Evolutionary conservation across 2,113 vertebrate species (phyloP), one percentile per base, ranked within the genome.

Genomic region (Chelonoidis abingdonii): DNA sequence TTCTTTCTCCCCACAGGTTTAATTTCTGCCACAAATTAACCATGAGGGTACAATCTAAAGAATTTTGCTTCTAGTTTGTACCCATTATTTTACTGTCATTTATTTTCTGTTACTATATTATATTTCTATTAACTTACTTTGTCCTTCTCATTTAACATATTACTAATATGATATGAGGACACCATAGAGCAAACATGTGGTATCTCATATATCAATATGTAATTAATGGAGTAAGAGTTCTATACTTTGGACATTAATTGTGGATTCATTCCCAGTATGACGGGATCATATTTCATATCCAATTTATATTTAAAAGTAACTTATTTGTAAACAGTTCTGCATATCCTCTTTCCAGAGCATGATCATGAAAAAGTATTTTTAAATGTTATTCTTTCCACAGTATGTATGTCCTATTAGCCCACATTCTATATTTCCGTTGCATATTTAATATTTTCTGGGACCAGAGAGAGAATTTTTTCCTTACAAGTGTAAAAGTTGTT

Each of bases 311-410:
- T 14, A n/a, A 92, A 89, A 54, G 53, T 76, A 38, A 35, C 10
- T 3, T 53, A 41, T 83, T 83, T 85, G 4, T 72, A 65, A 65
- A 41, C 57, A 2, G 27, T 84, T 89, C 49, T 90, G 10, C 24
- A 27, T 78, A 29, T 59, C 62, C 38, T 50, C 1, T 54, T 49
- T 88, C 44, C 54, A 72, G 41, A 27, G 54, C 3, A 11, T 41
- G 11, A 25, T 44, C 80, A 95, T 82, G 50, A 92, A 95, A 89
- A 90, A 88, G 0, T 91, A 41, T 92, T 89, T 97, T 94, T 22
- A 93, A 92, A 84, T 41, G 6, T 92, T 80, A 13, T 78, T 89
- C 65, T 24, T 53, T 89, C 49, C 53, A 57, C 86, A 57, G 80
- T 79, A 69, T 2, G 0, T 86, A 35, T 44, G 8, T 69, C 27